Conservation (phyloP, 2,113 vertebrate genomes). For the Rattus norvegicus region GRCr8 NC_086026.1:80024501-80025000, state of each 20-base stretch:
- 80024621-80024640: conserved; percentile 91
- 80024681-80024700: conserved; percentile 95
- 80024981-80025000: conserved; percentile 90
- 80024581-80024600: conserved; percentile 97
- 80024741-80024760: conserved; percentile 92
- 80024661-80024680: conserved; percentile 91
- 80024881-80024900: conserved; percentile 97
- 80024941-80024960: conserved; percentile 95
- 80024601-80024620: conserved; percentile 95
- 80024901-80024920: conserved; percentile 94
- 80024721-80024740: conserved; percentile 91
- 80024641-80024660: conserved; percentile 87
- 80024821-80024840: conserved; percentile 97
- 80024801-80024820: conserved; percentile 95
- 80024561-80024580: conserved; percentile 97
- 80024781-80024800: conserved; percentile 90
- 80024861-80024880: conserved; percentile 93
- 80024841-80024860: conserved; percentile 93
- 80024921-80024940: conserved; percentile 96
- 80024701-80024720: conserved; percentile 98
- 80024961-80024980: conserved; percentile 86
- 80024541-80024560: conserved; percentile 97
- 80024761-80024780: conserved; percentile 90
- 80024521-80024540: conserved; percentile 96
- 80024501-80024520: conserved; percentile 86